A percentile compares a stretch with the other conserved stretches of the same genome.
Evolutionary conservation across 2,113 vertebrate species (phyloP).

Genomic region (Hippolais icterina): DNA sequence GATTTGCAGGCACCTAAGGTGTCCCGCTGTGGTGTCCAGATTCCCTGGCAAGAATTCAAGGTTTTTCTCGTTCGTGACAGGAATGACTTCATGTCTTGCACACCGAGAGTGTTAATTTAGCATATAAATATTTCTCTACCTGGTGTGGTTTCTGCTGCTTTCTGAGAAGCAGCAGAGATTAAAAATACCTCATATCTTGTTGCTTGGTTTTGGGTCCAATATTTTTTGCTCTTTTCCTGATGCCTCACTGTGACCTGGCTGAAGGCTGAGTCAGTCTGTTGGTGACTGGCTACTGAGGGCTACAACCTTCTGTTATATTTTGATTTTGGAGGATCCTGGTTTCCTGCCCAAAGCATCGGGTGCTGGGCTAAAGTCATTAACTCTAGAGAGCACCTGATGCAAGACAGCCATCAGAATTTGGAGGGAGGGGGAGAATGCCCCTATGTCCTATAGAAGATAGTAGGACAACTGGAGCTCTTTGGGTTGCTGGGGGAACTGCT

Average conservation of each 20-base stretch:
- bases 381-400: background rate
- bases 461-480: background rate
- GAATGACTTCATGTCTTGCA: constrained; percentile 44
- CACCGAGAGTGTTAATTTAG: background rate
- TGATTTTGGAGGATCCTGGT: background rate
- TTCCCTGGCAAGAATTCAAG: constrained; percentile 40
- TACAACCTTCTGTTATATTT: background rate
- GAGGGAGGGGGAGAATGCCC: background rate
- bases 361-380: background rate
- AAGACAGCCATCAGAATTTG: background rate
- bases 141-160: background rate
- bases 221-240: background rate
- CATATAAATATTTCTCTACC: constrained; percentile 2
- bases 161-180: background rate
- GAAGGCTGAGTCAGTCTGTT: background rate
- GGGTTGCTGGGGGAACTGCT: background rate
- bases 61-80: background rate
- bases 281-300: background rate
- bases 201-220: background rate
- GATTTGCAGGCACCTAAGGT: constrained; percentile 1
- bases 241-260: constrained; percentile 27
- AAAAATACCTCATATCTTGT: background rate
- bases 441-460: no score
- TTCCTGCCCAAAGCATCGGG: background rate
- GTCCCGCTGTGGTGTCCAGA: background rate